Percentiles rank a stretch among this genome's conserved stretches.
Evolutionary conservation across 2,888 invertebrate genomes (phyloP).

Genomic region (Alcis repandata): DNA sequence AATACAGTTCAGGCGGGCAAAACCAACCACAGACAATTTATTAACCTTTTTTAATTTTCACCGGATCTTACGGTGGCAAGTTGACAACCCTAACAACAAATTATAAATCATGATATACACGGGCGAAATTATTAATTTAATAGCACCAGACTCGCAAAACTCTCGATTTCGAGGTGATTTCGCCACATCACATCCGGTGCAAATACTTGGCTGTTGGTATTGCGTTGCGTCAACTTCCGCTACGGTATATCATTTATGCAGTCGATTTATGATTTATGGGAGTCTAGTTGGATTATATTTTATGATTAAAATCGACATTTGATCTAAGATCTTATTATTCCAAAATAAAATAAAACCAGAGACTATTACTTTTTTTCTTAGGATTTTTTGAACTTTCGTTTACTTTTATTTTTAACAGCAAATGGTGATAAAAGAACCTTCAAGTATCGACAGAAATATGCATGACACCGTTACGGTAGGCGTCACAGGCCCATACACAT

Average conservation of each 20-base stretch:
- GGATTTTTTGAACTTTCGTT: too few relatives aligned
- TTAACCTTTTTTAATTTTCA: too few relatives aligned
- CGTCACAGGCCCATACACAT: conserved; percentile 35
- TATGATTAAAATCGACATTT: neutral
- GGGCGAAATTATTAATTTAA: conserved; percentile 37
- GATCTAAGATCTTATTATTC: too few relatives aligned
- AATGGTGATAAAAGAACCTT: too few relatives aligned
- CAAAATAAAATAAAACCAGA: too few relatives aligned
- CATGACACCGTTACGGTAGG: conserved; percentile 34
- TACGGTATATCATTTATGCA: conserved; percentile 19
- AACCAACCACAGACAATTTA: neutral
- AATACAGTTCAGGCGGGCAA: too few relatives aligned
- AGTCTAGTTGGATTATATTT: neutral
- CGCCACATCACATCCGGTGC: conserved; percentile 38
- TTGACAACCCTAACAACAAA: conserved; percentile 25
- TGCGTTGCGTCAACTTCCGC: conserved; percentile 37
- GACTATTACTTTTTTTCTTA: too few relatives aligned
- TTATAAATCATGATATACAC: conserved; percentile 35
- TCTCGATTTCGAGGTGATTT: conserved; percentile 36
- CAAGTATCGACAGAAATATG: too few relatives aligned
- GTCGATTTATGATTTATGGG: conserved; percentile 11
- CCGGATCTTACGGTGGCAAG: neutral
- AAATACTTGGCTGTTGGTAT: conserved; percentile 24
- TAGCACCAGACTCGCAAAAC: conserved; percentile 29
- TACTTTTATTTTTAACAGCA: too few relatives aligned